Conservation (phyloP, 2,888 invertebrate species). For the Mythimna impura region DNA sequence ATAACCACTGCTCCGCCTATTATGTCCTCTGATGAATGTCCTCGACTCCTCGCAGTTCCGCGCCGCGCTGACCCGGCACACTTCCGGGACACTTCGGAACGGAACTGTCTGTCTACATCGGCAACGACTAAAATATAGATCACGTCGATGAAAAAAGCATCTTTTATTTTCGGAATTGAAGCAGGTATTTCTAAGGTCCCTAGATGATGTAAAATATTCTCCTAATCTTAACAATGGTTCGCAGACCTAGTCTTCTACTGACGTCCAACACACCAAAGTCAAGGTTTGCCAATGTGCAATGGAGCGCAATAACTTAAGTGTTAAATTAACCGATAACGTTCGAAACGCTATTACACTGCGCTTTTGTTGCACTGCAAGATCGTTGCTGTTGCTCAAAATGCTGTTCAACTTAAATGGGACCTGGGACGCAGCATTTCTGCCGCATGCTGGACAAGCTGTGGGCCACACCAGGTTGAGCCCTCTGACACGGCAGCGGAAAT, state of each 20-base stretch:
- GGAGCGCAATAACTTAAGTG: not conserved
- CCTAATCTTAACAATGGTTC: not conserved
- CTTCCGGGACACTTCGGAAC: conserved; percentile 10
- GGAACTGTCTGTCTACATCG: not conserved
- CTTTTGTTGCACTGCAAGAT: not conserved
- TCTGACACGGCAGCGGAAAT: not conserved
- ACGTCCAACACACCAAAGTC: not conserved
- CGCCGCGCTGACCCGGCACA: not conserved
- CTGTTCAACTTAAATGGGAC: not conserved
- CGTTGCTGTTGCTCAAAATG: not conserved
- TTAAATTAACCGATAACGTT: not conserved
- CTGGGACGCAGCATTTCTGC: not conserved
- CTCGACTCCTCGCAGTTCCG: not conserved
- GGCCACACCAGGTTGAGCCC: no score
- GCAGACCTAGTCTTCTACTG: no score
- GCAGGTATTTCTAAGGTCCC: not conserved
- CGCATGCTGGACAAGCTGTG: not conserved
- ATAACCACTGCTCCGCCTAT: conserved; percentile 57
- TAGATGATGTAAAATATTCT: not conserved
- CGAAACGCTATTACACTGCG: not conserved
- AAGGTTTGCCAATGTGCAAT: not conserved
- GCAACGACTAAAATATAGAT: not conserved
- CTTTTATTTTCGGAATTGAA: not conserved
- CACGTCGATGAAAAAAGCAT: not conserved
- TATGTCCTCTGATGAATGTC: conserved; percentile 48